Evolutionary conservation across 1,140 invertebrate genomes (phyloP).

Genomic region (Heterodera schachtii): DNA sequence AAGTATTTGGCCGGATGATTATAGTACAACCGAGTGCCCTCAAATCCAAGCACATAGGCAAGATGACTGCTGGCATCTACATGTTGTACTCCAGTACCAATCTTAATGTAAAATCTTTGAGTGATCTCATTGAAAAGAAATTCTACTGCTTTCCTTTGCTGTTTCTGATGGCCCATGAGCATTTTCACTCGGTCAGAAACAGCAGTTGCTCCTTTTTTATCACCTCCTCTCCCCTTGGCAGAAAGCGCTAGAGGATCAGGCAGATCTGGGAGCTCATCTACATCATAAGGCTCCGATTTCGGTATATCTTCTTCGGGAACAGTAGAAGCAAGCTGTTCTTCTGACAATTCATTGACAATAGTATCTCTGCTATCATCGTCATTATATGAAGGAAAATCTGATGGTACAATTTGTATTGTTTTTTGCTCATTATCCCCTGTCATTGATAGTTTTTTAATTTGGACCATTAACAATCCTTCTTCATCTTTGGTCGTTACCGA

Average conservation of each 20-base stretch:
- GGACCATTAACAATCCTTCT: too few species aligned
- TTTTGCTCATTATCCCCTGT: not conserved
- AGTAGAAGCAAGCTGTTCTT: not conserved
- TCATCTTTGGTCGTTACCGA: too few species aligned
- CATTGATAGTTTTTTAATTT: too few species aligned
- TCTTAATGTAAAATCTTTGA: not conserved
- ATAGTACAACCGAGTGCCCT: not conserved
- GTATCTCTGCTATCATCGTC: not conserved
- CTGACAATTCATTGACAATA: not conserved
- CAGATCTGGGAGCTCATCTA: not conserved
- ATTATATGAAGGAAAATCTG: too few species aligned
- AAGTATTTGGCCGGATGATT: constrained; percentile 7
- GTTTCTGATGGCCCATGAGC: not conserved
- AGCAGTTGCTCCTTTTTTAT: not conserved
- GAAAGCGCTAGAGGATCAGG: not conserved
- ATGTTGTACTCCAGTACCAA: not conserved
- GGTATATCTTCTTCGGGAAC: not conserved
- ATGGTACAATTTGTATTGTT: not conserved
- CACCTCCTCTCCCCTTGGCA: not conserved
- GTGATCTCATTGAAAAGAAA: not conserved
- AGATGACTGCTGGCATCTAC: not conserved
- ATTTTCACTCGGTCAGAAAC: not conserved
- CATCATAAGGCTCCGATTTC: not conserved
- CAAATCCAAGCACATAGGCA: constrained; percentile 13
- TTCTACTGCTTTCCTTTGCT: not conserved